phyloP scores from a whole-genome alignment of 92 coral and sea anemone species.

The Umimayanthus kanabou region DNA sequence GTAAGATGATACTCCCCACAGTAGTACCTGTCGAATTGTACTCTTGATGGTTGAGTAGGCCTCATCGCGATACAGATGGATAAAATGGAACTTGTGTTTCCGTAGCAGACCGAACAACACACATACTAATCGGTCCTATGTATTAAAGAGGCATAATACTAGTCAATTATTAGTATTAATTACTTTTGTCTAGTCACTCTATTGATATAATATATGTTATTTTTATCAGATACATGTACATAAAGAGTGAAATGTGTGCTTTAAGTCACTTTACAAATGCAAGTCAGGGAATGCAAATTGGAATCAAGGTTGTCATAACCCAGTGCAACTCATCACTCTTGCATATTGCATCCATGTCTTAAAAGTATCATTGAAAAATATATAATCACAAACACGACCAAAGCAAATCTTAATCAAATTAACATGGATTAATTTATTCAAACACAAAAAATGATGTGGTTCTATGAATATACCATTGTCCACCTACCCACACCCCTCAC shows the following conservation, averaged over 20 bases:
- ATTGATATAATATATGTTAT: not conserved
- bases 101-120: conserved; percentile 97
- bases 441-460: no score
- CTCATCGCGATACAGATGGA: conserved; percentile 90
- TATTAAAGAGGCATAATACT: not conserved
- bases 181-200: not conserved
- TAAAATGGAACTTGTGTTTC: conserved; percentile 94
- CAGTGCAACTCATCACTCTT: conserved; percentile 4
- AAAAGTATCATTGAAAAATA: no score
- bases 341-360: not conserved
- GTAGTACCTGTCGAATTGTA: conserved; percentile 77
- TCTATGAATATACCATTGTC: no score
- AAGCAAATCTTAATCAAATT: no score
- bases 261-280: not conserved
- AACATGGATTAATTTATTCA: no score
- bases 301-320: not conserved
- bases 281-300: not conserved
- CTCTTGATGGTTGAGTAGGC: conserved; percentile 87
- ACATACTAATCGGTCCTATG: conserved; percentile 92
- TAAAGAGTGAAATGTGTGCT: not conserved
- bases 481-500: no score
- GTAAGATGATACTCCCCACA: not conserved
- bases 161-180: no score
- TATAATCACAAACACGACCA: no score
- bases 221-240: not conserved